A percentile compares a stretch with the other conserved stretches of the same genome.
Conservation (phyloP, 1,140 invertebrate species). For the Mya arenaria region DNA sequence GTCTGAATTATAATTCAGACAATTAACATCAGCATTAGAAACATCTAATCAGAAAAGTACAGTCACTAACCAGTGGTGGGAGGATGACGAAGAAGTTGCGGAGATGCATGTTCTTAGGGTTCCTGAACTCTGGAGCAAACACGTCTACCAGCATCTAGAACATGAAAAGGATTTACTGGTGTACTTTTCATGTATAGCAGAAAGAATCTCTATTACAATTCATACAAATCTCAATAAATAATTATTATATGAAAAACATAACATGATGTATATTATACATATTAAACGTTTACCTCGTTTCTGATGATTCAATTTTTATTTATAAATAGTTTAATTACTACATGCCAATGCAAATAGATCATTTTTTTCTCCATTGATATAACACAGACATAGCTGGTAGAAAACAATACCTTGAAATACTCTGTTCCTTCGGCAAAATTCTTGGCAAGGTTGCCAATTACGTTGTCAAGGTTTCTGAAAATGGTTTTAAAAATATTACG, state of each 20-base stretch:
- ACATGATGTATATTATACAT: too few relatives aligned
- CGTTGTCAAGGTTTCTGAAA: slow-evolving; percentile 86
- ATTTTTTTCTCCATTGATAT: background rate
- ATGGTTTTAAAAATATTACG: slow-evolving; percentile 25
- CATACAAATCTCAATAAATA: too few relatives aligned
- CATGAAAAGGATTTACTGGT: slow-evolving; percentile 37
- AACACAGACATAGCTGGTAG: background rate
- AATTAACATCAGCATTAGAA: too few relatives aligned
- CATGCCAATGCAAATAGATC: too few relatives aligned
- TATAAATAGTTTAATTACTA: too few relatives aligned
- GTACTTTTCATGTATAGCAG: too few relatives aligned
- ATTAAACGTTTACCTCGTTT: too few relatives aligned
- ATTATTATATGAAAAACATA: too few relatives aligned
- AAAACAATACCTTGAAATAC: slow-evolving; percentile 94
- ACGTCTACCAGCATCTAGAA: slow-evolving; percentile 93
- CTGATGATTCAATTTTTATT: too few relatives aligned
- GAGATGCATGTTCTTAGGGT: slow-evolving; percentile 93
- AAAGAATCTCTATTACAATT: too few relatives aligned
- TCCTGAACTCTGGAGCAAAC: slow-evolving; percentile 93
- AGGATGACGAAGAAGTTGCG: slow-evolving; percentile 97
- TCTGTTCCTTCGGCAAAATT: slow-evolving; percentile 97
- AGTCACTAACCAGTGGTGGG: slow-evolving; percentile 88
- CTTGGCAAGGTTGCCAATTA: slow-evolving; percentile 89
- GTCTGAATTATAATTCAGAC: too few relatives aligned
- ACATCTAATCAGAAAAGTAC: background rate